Evolutionary conservation across 35 echinoderm and acorn worm species (phyloP), one percentile per base, ranked within the genome.

Genomic region (Apostichopus japonicus): DNA sequence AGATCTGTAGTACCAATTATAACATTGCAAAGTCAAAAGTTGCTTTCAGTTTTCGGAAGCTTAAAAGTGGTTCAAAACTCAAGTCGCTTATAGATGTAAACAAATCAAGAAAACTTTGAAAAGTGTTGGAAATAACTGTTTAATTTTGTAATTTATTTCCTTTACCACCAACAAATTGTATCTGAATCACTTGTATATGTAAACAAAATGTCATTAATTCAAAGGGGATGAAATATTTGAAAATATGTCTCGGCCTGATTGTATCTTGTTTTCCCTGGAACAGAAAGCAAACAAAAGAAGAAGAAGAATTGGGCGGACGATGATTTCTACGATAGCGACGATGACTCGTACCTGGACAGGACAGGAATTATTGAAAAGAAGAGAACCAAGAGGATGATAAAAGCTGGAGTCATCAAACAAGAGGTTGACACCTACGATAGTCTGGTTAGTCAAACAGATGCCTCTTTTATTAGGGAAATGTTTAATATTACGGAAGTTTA

Each of bases 311-410:
- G 97, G 97, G 95, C 93, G 24, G 93, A 92, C 25, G 97, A 99
- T 89, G 97, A 99, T 84, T 99, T 96, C 56, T 99, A 99, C 90
- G 97, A 99, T 79, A 99, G 97, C 83, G 97, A 99, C 92, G 97
- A 99, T 63, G 97, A 99, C 77, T 96, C 97, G 1, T 99, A 93
- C 92, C 86, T 99, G 58, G 97, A 99, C 84, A 82, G 97, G 88
- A 99, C 97, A 11, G 97, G 97, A 72, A 78, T 79, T 52, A 95
- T 99, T n/a, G 97, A 99, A 54, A 94, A 99, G 95, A 99, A 99
- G 82, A 90, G 97, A 51, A 56, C 75, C 59, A 52, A 91, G 25
- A 77, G 97, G 16, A 99, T 99, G 97, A 93, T 94, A 88, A 98
- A 96, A 92, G 97, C 97, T 81, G 94, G 97, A 4, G 81, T 94